Percentiles rank a stretch among this genome's conserved stretches.
phyloP scores from a whole-genome alignment of 1,140 invertebrate genomes.

The Teleopsis dalmanni region DNA sequence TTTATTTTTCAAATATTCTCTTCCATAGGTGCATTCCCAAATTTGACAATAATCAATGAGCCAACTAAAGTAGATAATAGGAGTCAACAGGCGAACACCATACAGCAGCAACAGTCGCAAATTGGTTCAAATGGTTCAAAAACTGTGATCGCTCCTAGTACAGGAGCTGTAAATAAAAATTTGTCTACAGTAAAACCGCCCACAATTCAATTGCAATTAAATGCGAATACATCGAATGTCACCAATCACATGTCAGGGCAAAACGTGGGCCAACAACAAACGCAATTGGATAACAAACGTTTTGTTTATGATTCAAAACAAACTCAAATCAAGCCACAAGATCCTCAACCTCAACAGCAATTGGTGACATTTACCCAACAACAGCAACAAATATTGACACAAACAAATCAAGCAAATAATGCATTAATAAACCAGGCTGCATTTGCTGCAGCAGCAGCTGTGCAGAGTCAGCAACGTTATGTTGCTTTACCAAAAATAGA shows the following conservation, averaged over 20 bases:
- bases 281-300: constrained; percentile 14
- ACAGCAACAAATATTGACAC: constrained; percentile 10
- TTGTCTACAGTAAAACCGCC: constrained; percentile 12
- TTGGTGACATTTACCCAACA: constrained; percentile 5
- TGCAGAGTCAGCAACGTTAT: constrained; percentile 24
- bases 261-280: constrained; percentile 14
- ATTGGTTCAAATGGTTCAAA: too few relatives aligned
- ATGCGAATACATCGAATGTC: background rate
- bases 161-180: constrained; percentile 7
- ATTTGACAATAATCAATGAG: constrained; percentile 43
- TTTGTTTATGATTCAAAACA: too few relatives aligned
- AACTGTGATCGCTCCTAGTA: constrained; percentile 13
- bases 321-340: constrained; percentile 1
- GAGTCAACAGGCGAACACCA: constrained; percentile 12
- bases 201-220: constrained; percentile 21
- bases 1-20: too few relatives aligned
- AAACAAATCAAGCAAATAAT: background rate
- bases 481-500: constrained; percentile 41
- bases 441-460: background rate
- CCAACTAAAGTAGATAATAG: constrained; percentile 26
- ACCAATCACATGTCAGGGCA: background rate
- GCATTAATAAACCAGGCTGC: background rate
- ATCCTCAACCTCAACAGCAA: constrained; percentile 11
- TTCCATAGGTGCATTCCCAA: constrained; percentile 38
- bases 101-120: constrained; percentile 6